Base-by-base conservation (phyloP, 2,888 invertebrate species). In the Tipula helvola region DNA sequence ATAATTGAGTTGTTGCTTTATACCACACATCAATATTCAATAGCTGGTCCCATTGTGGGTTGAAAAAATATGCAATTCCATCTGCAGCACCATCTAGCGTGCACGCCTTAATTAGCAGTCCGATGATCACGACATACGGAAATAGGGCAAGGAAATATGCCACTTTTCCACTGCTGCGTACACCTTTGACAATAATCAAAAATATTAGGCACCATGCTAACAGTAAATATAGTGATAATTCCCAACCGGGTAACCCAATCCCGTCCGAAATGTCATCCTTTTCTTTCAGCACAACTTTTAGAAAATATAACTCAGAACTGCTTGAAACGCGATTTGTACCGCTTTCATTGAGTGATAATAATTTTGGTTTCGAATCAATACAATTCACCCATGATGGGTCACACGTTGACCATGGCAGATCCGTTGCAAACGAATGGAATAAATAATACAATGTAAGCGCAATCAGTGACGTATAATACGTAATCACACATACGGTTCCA, bases 61-160 rank as follows among this genome's bases (percentile, higher is more conserved):
- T 94, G 87, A 97, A 91, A 90, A 97, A 97, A 92, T 95, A 97
- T 52, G 95, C 90, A 86, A 97, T 95, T 0, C 97, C 97, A 44
- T 94, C 92, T 1, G 91, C 92, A 13, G 97, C 95, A 0, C 97
- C 97, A 0, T 94, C 94, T 86, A 95, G 89, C 0, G 94, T 94
- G 0, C 92, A 92, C 0, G 94, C 94, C 87, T 95, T 93, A 86
- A 96, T 93, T 13, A 97, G 93, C 84, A 97, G 91, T 44, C 94
- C 94, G 87, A 96, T 92, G 91, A 97, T 93, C 86, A 97, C 94
- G 5, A 96, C 93, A 89, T 96, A 96, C 0, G 97, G 97, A 90
- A 97, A 97, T 2, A 97, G 91, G 0, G 97, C 97, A n/a, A 97
- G 94, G 91, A 98, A 96, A 91, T 97, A 98, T 0, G 97, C 95